These are phyloP conservation scores for Saturnia japonica DNA, from an alignment of 2,888 invertebrate species.

Conservation along the genomic window DNA sequence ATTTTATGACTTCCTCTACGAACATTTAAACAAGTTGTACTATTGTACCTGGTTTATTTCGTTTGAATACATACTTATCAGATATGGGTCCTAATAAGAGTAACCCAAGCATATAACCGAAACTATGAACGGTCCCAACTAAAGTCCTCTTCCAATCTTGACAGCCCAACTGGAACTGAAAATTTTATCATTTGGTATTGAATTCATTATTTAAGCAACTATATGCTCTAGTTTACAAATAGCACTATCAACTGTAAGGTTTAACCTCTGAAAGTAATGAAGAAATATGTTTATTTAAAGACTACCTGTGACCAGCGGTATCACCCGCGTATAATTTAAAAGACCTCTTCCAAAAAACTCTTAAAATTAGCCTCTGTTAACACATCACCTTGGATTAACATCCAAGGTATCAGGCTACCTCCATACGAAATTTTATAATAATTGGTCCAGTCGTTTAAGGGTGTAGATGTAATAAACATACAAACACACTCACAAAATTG, in stretches of 20 bases:
- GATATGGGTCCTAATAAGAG: slow-evolving; percentile 17
- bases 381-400: no score
- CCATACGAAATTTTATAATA: no score
- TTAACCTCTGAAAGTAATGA: background rate
- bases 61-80: slow-evolving; percentile 15
- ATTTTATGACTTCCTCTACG: background rate
- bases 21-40: background rate
- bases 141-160: slow-evolving; percentile 87
- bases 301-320: no score
- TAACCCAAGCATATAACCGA: slow-evolving; percentile 18
- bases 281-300: background rate
- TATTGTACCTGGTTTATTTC: background rate
- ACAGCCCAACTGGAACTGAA: slow-evolving; percentile 84
- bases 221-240: background rate
- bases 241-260: background rate
- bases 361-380: no score
- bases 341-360: no score
- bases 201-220: background rate
- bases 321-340: no score
- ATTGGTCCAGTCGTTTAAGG: no score
- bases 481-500: no score
- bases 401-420: no score
- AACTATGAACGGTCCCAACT: slow-evolving; percentile 80
- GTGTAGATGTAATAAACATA: no score
- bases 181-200: background rate